A percentile compares a stretch with the other conserved stretches of the same genome.
phyloP scores from a whole-genome alignment of 2,888 invertebrate species.

The Parelbella ahira region DNA sequence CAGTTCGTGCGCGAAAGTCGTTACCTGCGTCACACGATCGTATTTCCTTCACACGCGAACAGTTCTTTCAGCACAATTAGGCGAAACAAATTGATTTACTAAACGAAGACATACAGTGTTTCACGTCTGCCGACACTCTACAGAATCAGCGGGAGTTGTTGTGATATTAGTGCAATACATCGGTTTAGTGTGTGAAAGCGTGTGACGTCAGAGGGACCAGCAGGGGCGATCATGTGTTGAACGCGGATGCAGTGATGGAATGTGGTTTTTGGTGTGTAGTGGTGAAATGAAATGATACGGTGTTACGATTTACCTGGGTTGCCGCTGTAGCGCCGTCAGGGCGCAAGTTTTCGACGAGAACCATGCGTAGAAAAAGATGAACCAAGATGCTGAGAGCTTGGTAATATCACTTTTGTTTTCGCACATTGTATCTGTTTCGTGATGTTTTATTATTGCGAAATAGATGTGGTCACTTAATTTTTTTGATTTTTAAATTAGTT shows the following conservation, averaged over 20 bases:
- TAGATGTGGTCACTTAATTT: too few relatives aligned
- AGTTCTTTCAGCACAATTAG: slow-evolving; percentile 42
- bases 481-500: too few relatives aligned
- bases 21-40: slow-evolving; percentile 72
- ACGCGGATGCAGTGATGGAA: slow-evolving; percentile 80
- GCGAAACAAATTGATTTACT: slow-evolving; percentile 52
- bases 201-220: slow-evolving; percentile 75
- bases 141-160: slow-evolving; percentile 35
- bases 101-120: slow-evolving; percentile 42
- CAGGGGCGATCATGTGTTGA: slow-evolving; percentile 75
- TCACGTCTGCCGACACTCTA: slow-evolving; percentile 40
- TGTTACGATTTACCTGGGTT: slow-evolving; percentile 59
- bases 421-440: too few relatives aligned
- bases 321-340: slow-evolving; percentile 55
- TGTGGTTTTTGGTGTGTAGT: slow-evolving; percentile 73
- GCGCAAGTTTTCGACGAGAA: slow-evolving; percentile 68
- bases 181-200: slow-evolving; percentile 63
- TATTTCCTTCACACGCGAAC: slow-evolving; percentile 68
- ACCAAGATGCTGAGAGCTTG: slow-evolving; percentile 86
- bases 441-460: too few relatives aligned
- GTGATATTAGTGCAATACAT: slow-evolving; percentile 44
- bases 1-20: slow-evolving; percentile 80
- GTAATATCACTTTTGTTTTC: slow-evolving; percentile 75
- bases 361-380: slow-evolving; percentile 87
- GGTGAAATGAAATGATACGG: slow-evolving; percentile 70